Conservation (phyloP, 2,888 invertebrate genomes). For the Vesta saturnalis region DNA sequence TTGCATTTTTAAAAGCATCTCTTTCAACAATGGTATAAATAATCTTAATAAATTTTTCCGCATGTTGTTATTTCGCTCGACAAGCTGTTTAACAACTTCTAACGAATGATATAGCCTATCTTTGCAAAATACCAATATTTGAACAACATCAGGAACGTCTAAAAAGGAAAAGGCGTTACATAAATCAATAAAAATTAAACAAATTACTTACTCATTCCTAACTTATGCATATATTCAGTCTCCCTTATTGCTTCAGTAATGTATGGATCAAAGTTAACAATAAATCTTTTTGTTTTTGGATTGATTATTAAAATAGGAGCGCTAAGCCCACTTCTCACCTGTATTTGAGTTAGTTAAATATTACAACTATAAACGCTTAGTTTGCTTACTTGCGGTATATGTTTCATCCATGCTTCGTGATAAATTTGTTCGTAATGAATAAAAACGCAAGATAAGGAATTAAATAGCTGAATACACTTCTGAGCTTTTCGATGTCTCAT, state of each 20-base stretch:
- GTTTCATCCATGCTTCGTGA: conserved; percentile 83
- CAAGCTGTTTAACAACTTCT: conserved; percentile 70
- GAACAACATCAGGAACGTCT: conserved; percentile 80
- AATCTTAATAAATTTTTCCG: conserved; percentile 71
- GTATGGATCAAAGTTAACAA: conserved; percentile 78
- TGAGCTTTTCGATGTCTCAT: conserved; percentile 74
- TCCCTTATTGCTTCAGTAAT: conserved; percentile 80
- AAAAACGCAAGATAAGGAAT: conserved; percentile 81
- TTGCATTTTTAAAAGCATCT: conserved; percentile 74
- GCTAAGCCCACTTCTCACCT: conserved; percentile 74
- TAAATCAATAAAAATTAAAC: no score
- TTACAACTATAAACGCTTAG: not conserved
- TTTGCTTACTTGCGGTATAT: conserved; percentile 73
- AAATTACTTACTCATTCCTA: conserved; percentile 75
- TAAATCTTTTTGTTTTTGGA: conserved; percentile 71
- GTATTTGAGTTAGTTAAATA: conserved; percentile 14
- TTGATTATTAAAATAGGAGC: conserved; percentile 77
- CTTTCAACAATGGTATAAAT: conserved; percentile 76
- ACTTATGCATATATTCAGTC: conserved; percentile 82
- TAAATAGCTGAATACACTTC: conserved; percentile 79
- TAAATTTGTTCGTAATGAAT: conserved; percentile 86
- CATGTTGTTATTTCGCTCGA: conserved; percentile 70
- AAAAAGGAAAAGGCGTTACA: conserved; percentile 20
- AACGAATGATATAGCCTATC: conserved; percentile 72
- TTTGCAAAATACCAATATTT: conserved; percentile 78